Evolutionary conservation across 2,888 invertebrate genomes (phyloP).

Genomic region (Drosophila prolongata): DNA sequence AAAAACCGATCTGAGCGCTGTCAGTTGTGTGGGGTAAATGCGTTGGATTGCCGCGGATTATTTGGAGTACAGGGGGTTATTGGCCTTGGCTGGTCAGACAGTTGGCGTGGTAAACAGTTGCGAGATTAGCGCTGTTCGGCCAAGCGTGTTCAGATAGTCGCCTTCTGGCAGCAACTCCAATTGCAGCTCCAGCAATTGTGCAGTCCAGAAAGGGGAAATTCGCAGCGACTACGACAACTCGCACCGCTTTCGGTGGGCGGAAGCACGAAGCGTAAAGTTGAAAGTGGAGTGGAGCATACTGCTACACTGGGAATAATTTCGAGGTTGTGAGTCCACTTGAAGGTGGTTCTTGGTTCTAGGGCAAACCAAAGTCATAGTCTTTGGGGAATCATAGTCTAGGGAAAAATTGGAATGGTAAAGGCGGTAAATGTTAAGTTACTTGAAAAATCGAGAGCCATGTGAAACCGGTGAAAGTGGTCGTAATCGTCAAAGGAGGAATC

Average conservation of each 20-base stretch:
- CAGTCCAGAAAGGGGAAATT: conserved; percentile 14
- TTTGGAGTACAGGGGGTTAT: conserved; percentile 65
- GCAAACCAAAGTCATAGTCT: background rate
- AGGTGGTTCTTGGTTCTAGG: background rate
- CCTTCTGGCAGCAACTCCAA: conserved; percentile 43
- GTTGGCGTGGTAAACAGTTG: conserved; percentile 61
- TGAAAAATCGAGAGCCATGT: too few relatives aligned
- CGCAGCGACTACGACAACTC: conserved; percentile 56
- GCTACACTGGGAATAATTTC: conserved; percentile 9
- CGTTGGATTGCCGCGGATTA: conserved; percentile 54
- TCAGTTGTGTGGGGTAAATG: conserved; percentile 41
- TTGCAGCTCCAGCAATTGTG: conserved; percentile 41
- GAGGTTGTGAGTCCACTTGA: too few relatives aligned
- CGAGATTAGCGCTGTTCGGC: conserved; percentile 43
- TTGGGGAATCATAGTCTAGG: too few relatives aligned
- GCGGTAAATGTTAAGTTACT: too few relatives aligned
- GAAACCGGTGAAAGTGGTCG: too few relatives aligned
- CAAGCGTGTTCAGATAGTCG: conserved; percentile 67
- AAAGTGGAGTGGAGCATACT: conserved; percentile 57
- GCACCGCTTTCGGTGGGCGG: conserved; percentile 51
- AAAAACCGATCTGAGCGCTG: conserved; percentile 33
- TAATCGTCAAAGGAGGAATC: too few relatives aligned
- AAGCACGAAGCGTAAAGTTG: conserved; percentile 61
- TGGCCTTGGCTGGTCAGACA: conserved; percentile 65
- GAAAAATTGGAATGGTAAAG: too few relatives aligned